Evolutionary conservation across 2,888 invertebrate species (phyloP).

Genomic region (Nephrotoma appendiculata): DNA sequence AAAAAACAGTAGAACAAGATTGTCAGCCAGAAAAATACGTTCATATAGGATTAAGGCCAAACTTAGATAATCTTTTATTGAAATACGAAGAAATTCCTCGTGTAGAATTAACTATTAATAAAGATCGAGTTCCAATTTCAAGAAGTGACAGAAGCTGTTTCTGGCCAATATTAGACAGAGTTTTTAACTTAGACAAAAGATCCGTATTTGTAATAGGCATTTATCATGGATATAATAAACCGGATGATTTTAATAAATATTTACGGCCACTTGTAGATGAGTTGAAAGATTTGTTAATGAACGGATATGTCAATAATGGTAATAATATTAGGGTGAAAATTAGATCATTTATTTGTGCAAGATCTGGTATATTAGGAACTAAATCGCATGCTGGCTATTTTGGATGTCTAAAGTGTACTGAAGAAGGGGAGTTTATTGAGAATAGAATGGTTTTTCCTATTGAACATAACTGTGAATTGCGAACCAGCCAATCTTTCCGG

Average conservation of each 20-base stretch:
- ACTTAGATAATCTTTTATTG: background rate
- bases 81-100: background rate
- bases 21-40: background rate
- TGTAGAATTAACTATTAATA: slow-evolving; percentile 6
- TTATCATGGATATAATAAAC: background rate
- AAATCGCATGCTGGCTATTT: too few relatives aligned
- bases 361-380: slow-evolving; percentile 5
- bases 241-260: background rate
- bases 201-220: background rate
- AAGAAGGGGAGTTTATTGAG: slow-evolving; percentile 12
- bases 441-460: slow-evolving; percentile 9
- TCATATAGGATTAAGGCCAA: background rate
- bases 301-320: background rate
- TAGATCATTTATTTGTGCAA: slow-evolving; percentile 9
- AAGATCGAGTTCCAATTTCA: slow-evolving; percentile 8
- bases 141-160: slow-evolving; percentile 5
- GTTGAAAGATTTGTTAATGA: background rate
- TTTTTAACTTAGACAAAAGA: background rate
- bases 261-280: background rate
- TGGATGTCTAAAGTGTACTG: slow-evolving; percentile 6
- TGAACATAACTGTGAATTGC: slow-evolving; percentile 1
- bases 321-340: slow-evolving; percentile 4
- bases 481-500: slow-evolving; percentile 7
- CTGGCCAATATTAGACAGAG: slow-evolving; percentile 1
- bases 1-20: background rate